phyloP scores from a whole-genome alignment of 2,797 vertebrate genomes.

The Triplophysa yarkandensis region DNA sequence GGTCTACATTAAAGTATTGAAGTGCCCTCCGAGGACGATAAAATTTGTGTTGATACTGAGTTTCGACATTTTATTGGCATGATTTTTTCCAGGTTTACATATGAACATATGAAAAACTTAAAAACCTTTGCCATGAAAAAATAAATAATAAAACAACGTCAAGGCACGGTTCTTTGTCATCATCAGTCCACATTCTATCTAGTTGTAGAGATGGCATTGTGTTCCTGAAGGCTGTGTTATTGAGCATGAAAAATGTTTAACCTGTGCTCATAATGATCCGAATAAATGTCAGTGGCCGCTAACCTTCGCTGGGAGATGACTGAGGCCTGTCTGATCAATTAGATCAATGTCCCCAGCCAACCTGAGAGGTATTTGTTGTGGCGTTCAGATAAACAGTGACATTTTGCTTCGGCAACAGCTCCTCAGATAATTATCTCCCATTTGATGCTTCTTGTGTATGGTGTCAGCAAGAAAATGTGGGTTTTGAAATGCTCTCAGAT shows the following conservation, averaged over 20 bases:
- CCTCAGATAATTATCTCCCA: constrained; percentile 43
- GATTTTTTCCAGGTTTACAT: too few species aligned
- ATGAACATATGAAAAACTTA: too few species aligned
- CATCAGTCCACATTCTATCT: neutral
- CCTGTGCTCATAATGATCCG: constrained; percentile 61
- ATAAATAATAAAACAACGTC: neutral
- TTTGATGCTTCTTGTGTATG: constrained; percentile 27
- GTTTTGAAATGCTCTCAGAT: constrained; percentile 26
- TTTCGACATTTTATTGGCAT: neutral
- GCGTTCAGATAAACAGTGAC: constrained; percentile 56
- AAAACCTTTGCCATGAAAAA: neutral
- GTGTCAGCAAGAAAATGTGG: constrained; percentile 5
- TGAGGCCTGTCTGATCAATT: constrained; percentile 67
- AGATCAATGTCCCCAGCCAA: constrained; percentile 57
- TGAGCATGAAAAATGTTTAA: constrained; percentile 50
- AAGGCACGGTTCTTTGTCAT: too few species aligned
- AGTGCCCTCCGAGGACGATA: neutral
- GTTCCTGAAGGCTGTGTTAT: constrained; percentile 34
- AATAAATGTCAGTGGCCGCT: constrained; percentile 71
- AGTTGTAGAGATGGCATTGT: constrained; percentile 9
- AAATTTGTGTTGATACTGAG: neutral
- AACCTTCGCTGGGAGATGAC: constrained; percentile 63
- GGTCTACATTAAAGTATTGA: neutral
- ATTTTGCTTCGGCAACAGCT: constrained; percentile 64
- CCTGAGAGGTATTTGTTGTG: constrained; percentile 63